These are phyloP conservation scores for Meloe dianella DNA, from an alignment of 2,888 invertebrate genomes.

Conservation along the genomic window DNA sequence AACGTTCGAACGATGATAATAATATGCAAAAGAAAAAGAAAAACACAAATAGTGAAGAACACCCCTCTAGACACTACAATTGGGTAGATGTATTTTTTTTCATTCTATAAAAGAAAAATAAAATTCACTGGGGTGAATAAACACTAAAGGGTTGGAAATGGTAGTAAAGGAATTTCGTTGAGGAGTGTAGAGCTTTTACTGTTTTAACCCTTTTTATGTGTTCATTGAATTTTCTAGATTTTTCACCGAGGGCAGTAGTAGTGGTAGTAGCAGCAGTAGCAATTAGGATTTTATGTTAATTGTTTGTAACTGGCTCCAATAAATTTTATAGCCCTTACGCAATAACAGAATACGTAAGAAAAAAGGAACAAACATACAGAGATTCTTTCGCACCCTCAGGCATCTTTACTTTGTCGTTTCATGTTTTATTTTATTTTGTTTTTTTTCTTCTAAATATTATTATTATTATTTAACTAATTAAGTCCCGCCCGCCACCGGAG, in stretches of 20 bases:
- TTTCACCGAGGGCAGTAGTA: slow-evolving; percentile 51
- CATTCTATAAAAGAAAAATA: slow-evolving; percentile 38
- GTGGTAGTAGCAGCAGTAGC: no score
- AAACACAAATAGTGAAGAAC: background rate
- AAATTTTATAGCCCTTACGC: slow-evolving; percentile 48
- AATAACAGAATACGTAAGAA: slow-evolving; percentile 37
- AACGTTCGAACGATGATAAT: slow-evolving; percentile 15
- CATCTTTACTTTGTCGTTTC: background rate
- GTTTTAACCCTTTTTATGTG: slow-evolving; percentile 53
- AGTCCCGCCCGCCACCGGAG: background rate
- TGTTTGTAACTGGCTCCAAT: slow-evolving; percentile 52
- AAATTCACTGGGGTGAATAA: slow-evolving; percentile 50
- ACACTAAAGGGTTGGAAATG: slow-evolving; percentile 51
- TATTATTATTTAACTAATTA: slow-evolving; percentile 2
- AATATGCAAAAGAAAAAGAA: slow-evolving; percentile 21
- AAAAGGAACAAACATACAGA: no score
- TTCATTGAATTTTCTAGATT: slow-evolving; percentile 55
- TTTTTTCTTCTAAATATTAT: no score
- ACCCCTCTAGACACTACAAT: slow-evolving; percentile 28
- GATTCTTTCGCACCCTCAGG: slow-evolving; percentile 8
- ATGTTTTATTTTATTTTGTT: background rate
- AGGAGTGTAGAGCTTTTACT: slow-evolving; percentile 47
- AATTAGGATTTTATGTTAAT: slow-evolving; percentile 56
- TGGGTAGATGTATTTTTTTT: slow-evolving; percentile 39
- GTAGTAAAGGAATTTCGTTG: slow-evolving; percentile 46